Evolutionary conservation across 2,888 invertebrate genomes (phyloP).

Genomic region (Acronicta aceris): DNA sequence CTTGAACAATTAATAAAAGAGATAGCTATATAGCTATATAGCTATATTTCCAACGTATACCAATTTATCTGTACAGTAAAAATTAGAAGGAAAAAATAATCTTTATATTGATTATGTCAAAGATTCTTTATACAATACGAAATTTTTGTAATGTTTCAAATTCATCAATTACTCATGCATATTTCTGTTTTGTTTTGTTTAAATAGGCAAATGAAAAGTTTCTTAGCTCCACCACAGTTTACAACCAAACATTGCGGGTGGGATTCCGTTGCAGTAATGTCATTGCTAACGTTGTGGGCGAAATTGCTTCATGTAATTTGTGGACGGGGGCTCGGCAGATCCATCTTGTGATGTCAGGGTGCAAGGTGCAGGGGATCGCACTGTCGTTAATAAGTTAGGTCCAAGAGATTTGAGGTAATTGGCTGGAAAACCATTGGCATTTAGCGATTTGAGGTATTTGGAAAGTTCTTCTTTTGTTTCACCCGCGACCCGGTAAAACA

Average conservation of each 20-base stretch:
- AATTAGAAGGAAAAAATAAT: no score
- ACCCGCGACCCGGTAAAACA: constrained; percentile 2
- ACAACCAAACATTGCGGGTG: constrained; percentile 71
- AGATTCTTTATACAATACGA: no score
- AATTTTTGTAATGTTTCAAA: no score
- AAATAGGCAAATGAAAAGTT: constrained; percentile 11
- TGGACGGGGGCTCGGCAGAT: constrained; percentile 70
- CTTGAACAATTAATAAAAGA: no score
- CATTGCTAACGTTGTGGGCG: constrained; percentile 82
- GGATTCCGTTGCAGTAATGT: constrained; percentile 81
- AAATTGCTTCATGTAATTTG: constrained; percentile 87
- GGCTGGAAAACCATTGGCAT: constrained; percentile 53
- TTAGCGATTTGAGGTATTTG: constrained; percentile 32
- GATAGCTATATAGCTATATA: no score
- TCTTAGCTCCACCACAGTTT: constrained; percentile 65
- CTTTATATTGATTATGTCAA: no score
- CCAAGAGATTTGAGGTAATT: constrained; percentile 61
- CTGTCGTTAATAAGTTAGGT: constrained; percentile 64
- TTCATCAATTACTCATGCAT: no score
- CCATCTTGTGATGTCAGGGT: constrained; percentile 73
- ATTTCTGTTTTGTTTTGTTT: not conserved
- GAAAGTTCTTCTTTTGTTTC: constrained; percentile 38
- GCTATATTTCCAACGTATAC: no score
- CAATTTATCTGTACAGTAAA: no score
- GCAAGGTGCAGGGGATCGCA: constrained; percentile 58